Percentiles rank a stretch among this genome's conserved stretches.
Evolutionary conservation across 2,113 vertebrate genomes (phyloP).

Genomic region (Misgurnus anguillicaudatus): DNA sequence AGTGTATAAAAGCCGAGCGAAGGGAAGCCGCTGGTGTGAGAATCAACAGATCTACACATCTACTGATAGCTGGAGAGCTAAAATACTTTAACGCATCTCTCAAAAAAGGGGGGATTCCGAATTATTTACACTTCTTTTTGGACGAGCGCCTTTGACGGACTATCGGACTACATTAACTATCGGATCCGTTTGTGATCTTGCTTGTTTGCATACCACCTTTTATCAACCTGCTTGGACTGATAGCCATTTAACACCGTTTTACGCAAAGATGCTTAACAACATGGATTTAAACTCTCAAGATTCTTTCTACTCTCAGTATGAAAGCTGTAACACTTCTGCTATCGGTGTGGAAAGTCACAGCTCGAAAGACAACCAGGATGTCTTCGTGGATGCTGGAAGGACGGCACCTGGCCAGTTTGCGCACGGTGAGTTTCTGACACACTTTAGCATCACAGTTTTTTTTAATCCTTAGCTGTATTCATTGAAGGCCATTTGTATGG

Average conservation of each 20-base stretch:
- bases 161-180: constrained; percentile 54
- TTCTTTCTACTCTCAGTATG: constrained; percentile 84
- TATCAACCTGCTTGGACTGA: constrained; percentile 59
- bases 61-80: constrained; percentile 74
- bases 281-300: constrained; percentile 93
- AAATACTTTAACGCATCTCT: constrained; percentile 60
- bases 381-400: constrained; percentile 73
- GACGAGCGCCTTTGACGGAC: constrained; percentile 57
- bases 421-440: constrained; percentile 76
- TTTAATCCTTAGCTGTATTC: neutral
- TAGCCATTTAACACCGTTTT: constrained; percentile 61
- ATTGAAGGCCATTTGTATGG: neutral
- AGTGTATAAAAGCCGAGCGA: constrained; percentile 86
- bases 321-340: constrained; percentile 79
- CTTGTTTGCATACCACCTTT: constrained; percentile 37
- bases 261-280: constrained; percentile 86
- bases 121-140: constrained; percentile 57
- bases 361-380: constrained; percentile 73
- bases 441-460: neutral
- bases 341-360: constrained; percentile 71
- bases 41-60: constrained; percentile 66
- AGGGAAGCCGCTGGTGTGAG: constrained; percentile 74
- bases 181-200: constrained; percentile 45
- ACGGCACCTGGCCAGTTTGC: constrained; percentile 77
- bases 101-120: constrained; percentile 61